A percentile compares a stretch with the other conserved stretches of the same genome.
phyloP scores from a whole-genome alignment of 2,113 vertebrate genomes.

The Macaca fascicularis region DNA sequence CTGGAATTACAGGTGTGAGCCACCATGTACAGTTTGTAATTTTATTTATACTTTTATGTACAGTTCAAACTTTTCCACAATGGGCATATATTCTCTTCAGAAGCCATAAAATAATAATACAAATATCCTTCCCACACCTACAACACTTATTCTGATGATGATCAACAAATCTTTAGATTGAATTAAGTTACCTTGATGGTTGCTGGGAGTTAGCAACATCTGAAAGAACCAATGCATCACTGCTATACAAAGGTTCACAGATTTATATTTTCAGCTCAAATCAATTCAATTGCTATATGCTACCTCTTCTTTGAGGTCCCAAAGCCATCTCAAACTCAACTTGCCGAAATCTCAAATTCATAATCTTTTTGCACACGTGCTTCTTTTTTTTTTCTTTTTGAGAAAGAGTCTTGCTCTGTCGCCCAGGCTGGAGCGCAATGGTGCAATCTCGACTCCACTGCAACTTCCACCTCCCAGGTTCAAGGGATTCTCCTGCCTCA shows the following conservation, averaged over 20 bases:
- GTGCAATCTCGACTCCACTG: too few relatives aligned
- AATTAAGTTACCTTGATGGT: background rate
- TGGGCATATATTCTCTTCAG: background rate
- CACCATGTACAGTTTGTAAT: background rate
- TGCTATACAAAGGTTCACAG: background rate
- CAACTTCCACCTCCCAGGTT: too few relatives aligned
- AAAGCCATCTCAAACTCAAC: background rate
- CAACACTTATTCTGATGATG: background rate
- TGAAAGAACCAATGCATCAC: background rate
- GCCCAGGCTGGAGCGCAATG: too few relatives aligned
- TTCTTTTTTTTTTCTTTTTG: too few relatives aligned
- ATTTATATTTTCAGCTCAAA: background rate
- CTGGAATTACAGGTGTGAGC: too few relatives aligned
- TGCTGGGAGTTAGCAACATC: background rate
- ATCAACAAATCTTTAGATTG: background rate
- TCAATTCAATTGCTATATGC: background rate
- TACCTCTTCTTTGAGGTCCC: background rate
- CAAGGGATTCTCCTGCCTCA: too few relatives aligned
- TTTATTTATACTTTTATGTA: background rate
- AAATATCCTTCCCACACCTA: background rate
- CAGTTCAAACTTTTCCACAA: background rate
- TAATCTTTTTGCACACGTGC: background rate
- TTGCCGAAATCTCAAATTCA: background rate
- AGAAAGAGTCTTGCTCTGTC: too few relatives aligned
- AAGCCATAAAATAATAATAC: background rate